Percentiles rank a stretch among this genome's conserved stretches.
These are phyloP conservation scores for Nomada goodeniana DNA, from an alignment of 2,888 invertebrate genomes.

Conservation along the genomic window DNA sequence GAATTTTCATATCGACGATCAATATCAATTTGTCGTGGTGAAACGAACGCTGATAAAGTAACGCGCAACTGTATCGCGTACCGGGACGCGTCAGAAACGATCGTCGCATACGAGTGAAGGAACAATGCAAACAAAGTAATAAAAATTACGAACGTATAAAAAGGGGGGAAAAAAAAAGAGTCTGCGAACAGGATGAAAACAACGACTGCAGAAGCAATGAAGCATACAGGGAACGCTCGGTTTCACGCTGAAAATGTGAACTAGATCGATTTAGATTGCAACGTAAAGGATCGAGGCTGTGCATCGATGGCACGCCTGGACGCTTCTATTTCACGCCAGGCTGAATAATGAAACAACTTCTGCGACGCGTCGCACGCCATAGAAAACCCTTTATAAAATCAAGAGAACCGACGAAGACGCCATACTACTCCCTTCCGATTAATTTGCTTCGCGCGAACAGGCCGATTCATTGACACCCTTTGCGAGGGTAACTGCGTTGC, in stretches of 20 bases:
- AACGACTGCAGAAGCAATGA: slow-evolving; percentile 40
- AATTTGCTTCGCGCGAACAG: slow-evolving; percentile 40
- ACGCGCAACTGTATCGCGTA: background rate
- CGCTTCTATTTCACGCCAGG: slow-evolving; percentile 65
- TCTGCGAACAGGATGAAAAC: slow-evolving; percentile 39
- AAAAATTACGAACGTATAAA: slow-evolving; percentile 1
- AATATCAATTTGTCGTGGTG: background rate
- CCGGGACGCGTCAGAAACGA: background rate
- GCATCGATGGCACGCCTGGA: slow-evolving; percentile 54
- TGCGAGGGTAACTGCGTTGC: slow-evolving; percentile 1
- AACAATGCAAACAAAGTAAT: slow-evolving; percentile 2
- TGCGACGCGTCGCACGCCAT: slow-evolving; percentile 42
- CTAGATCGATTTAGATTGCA: slow-evolving; percentile 64
- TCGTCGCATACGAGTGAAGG: background rate
- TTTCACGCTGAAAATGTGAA: slow-evolving; percentile 60
- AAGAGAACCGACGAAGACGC: slow-evolving; percentile 44
- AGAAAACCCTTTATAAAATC: slow-evolving; percentile 42
- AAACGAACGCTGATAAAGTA: background rate
- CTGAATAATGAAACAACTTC: slow-evolving; percentile 64
- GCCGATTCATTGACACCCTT: slow-evolving; percentile 46
- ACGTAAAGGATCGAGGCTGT: slow-evolving; percentile 58
- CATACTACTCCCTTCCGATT: slow-evolving; percentile 16
- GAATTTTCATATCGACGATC: slow-evolving; percentile 1
- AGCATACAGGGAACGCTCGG: slow-evolving; percentile 52
- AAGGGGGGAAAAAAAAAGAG: slow-evolving; percentile 9